phyloP scores from a whole-genome alignment of 1,140 invertebrate genomes.

The Drosophila pandora region DNA sequence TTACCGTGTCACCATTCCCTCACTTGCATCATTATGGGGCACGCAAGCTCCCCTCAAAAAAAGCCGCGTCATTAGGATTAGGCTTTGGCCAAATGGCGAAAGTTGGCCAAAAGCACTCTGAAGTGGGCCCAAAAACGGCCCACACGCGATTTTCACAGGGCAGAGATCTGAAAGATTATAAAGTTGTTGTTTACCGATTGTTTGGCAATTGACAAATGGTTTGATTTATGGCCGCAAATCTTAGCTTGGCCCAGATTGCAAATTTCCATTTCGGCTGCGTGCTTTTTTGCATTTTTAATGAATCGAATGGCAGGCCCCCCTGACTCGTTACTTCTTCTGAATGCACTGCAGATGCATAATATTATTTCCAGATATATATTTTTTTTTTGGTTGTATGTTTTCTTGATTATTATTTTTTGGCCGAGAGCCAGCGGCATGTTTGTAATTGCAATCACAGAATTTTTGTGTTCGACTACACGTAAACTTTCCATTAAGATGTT shows the following conservation, averaged over 20 bases:
- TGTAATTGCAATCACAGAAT: slow-evolving; percentile 32
- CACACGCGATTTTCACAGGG: slow-evolving; percentile 28
- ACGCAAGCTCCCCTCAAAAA: slow-evolving; percentile 51
- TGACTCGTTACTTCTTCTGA: slow-evolving; percentile 2
- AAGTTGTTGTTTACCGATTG: slow-evolving; percentile 29
- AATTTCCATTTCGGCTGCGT: slow-evolving; percentile 60
- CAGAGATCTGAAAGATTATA: slow-evolving; percentile 29
- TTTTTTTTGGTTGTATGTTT: slow-evolving; percentile 37
- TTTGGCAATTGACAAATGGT: slow-evolving; percentile 39
- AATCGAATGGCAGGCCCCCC: slow-evolving; percentile 7
- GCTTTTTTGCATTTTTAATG: slow-evolving; percentile 65
- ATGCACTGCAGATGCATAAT: slow-evolving; percentile 41
- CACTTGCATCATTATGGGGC: slow-evolving; percentile 53
- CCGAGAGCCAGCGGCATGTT: slow-evolving; percentile 49
- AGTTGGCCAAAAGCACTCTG: slow-evolving; percentile 23
- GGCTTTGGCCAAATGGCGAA: slow-evolving; percentile 14
- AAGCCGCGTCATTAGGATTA: slow-evolving; percentile 55
- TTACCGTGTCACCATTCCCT: slow-evolving; percentile 33
- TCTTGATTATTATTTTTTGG: slow-evolving; percentile 49
- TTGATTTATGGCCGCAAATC: slow-evolving; percentile 64
- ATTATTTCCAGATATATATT: slow-evolving; percentile 59
- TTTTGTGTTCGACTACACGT: slow-evolving; percentile 11
- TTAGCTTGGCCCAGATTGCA: slow-evolving; percentile 68
- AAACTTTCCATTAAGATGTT: slow-evolving; percentile 66
- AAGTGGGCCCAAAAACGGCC: slow-evolving; percentile 10